These are phyloP conservation scores for Umimayanthus chanpuru DNA, from an alignment of 92 coral and sea anemone species.

Conservation along the genomic window DNA sequence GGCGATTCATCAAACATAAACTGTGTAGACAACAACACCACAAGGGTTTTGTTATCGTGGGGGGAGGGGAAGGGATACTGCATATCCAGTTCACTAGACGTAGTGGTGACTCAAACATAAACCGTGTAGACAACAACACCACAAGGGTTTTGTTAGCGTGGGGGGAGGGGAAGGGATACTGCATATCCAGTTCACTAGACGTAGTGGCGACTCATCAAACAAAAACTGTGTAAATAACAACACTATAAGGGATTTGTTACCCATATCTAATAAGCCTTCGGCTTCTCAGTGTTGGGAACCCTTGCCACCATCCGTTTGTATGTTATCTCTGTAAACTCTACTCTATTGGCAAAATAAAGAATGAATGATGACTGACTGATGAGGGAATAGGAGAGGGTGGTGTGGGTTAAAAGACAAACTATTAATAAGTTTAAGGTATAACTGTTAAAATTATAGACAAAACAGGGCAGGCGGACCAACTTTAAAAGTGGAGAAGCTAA, in stretches of 20 bases:
- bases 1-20: slow-evolving; percentile 92
- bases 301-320: no score
- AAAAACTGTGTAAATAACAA: slow-evolving; percentile 63
- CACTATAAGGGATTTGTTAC: not conserved
- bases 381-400: no score
- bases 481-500: no score
- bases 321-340: no score
- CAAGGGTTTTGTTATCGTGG: not conserved
- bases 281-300: no score
- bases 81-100: slow-evolving; percentile 94
- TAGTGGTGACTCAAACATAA: slow-evolving; percentile 90
- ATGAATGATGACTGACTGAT: no score
- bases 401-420: no score
- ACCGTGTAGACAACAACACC: slow-evolving; percentile 45
- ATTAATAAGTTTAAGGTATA: no score
- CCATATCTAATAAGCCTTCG: no score
- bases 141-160: not conserved
- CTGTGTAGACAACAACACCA: slow-evolving; percentile 37
- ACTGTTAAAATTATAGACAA: no score
- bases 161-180: slow-evolving; percentile 30
- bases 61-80: slow-evolving; percentile 29
- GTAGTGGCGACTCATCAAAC: slow-evolving; percentile 91
- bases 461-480: no score
- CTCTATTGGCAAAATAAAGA: no score
- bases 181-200: slow-evolving; percentile 91